These are phyloP conservation scores for Apomyelois bistriatella DNA, from an alignment of 2,888 invertebrate genomes.

Conservation along the genomic window DNA sequence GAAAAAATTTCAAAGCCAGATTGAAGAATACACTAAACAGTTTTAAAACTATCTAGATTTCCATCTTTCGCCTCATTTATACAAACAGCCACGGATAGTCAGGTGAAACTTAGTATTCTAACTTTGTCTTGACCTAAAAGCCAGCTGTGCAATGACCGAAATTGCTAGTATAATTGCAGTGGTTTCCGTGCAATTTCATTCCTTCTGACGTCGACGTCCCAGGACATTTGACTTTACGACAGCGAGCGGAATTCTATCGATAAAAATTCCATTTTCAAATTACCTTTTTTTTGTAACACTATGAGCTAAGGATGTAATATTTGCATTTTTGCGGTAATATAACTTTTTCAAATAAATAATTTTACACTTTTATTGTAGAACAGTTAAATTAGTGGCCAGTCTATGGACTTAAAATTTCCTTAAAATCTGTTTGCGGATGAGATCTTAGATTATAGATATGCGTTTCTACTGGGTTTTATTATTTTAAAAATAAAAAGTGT, in stretches of 20 bases:
- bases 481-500: too few relatives aligned
- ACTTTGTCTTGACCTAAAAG: constrained; percentile 5
- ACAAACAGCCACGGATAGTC: neutral
- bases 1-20: too few relatives aligned
- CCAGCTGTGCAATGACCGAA: constrained; percentile 9
- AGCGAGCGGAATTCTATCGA: neutral
- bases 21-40: neutral
- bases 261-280: constrained; percentile 1
- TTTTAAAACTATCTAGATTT: neutral
- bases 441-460: too few relatives aligned
- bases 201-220: constrained; percentile 3
- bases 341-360: too few relatives aligned
- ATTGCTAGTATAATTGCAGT: constrained; percentile 6
- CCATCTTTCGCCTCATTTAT: neutral
- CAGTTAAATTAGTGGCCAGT: too few relatives aligned
- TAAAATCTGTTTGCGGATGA: too few relatives aligned
- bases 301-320: neutral
- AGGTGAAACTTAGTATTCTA: constrained; percentile 7
- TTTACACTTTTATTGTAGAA: too few relatives aligned
- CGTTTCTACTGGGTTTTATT: too few relatives aligned
- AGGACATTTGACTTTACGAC: constrained; percentile 9
- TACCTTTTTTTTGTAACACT: neutral
- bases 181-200: neutral
- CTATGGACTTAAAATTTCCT: too few relatives aligned
- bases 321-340: neutral